Conservation (phyloP, 2,888 invertebrate species). For the Neoaliturus tenellus region DNA sequence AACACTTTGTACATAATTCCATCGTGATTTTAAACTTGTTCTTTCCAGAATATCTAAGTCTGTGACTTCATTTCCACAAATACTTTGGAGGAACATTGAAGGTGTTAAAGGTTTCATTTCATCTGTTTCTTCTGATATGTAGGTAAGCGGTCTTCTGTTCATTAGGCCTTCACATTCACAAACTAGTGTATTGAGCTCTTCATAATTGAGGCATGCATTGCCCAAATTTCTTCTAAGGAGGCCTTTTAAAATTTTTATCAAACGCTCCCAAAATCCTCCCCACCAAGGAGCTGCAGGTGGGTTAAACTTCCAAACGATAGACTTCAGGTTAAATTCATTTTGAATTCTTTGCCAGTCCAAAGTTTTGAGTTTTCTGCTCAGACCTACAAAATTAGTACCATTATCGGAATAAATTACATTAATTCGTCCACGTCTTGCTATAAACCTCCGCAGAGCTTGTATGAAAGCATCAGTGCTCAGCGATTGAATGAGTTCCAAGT, state of each 20-base stretch:
- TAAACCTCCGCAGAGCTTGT: slow-evolving; percentile 68
- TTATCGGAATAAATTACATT: slow-evolving; percentile 70
- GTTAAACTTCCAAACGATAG: slow-evolving; percentile 69
- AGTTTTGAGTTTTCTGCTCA: slow-evolving; percentile 72
- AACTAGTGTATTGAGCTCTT: slow-evolving; percentile 54
- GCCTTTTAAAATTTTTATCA: slow-evolving; percentile 46
- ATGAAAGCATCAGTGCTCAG: slow-evolving; percentile 68
- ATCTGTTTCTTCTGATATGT: not conserved
- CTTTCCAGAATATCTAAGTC: not conserved
- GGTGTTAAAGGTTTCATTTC: slow-evolving; percentile 49
- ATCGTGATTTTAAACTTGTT: not conserved
- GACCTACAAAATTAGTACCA: slow-evolving; percentile 70
- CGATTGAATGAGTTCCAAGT: slow-evolving; percentile 69
- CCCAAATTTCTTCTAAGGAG: slow-evolving; percentile 44
- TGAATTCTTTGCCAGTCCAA: slow-evolving; percentile 72
- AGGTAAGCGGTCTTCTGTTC: not conserved
- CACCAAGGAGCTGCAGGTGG: slow-evolving; percentile 71
- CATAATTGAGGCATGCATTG: slow-evolving; percentile 17
- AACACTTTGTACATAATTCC: not conserved
- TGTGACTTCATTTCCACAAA: not conserved
- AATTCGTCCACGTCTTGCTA: slow-evolving; percentile 68
- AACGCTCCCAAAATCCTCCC: slow-evolving; percentile 60
- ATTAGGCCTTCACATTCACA: slow-evolving; percentile 51
- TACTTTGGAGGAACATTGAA: not conserved
- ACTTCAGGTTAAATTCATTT: slow-evolving; percentile 58